These are phyloP conservation scores for Novumbra hubbsi DNA, from an alignment of 2,797 vertebrate genomes.

Conservation along the genomic window DNA sequence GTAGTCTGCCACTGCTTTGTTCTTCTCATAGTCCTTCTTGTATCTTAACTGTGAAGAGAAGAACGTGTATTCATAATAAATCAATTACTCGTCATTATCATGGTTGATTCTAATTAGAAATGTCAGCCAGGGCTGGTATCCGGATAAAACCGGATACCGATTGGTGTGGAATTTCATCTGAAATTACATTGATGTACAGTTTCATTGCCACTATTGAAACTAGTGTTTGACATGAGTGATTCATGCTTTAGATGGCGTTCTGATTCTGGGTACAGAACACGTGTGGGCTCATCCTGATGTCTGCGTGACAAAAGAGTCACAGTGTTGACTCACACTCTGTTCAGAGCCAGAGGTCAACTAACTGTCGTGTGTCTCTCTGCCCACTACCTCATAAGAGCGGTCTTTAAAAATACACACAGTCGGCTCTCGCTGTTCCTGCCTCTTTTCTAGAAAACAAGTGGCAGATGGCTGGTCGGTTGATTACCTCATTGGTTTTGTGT, in stretches of 20 bases:
- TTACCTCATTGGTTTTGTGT: not conserved
- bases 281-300: conserved; percentile 28
- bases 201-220: not conserved
- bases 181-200: not conserved
- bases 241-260: not conserved
- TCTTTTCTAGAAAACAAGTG: not conserved
- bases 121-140: not conserved
- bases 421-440: not conserved
- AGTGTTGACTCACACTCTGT: conserved; percentile 54
- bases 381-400: conserved; percentile 50
- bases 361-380: conserved; percentile 6
- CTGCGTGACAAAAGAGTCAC: conserved; percentile 41
- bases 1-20: conserved; percentile 84
- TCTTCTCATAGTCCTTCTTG: conserved; percentile 92
- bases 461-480: not conserved
- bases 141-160: not conserved
- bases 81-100: not conserved
- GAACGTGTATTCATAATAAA: not conserved
- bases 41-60: conserved; percentile 83
- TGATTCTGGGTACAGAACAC: not conserved
- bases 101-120: not conserved
- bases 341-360: conserved; percentile 47
- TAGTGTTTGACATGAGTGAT: not conserved
- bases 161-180: not conserved
- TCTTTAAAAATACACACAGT: conserved; percentile 40